Percentiles rank a stretch among this genome's conserved stretches.
These are phyloP conservation scores for Venturia canescens DNA, from an alignment of 1,140 invertebrate genomes.

Conservation along the genomic window DNA sequence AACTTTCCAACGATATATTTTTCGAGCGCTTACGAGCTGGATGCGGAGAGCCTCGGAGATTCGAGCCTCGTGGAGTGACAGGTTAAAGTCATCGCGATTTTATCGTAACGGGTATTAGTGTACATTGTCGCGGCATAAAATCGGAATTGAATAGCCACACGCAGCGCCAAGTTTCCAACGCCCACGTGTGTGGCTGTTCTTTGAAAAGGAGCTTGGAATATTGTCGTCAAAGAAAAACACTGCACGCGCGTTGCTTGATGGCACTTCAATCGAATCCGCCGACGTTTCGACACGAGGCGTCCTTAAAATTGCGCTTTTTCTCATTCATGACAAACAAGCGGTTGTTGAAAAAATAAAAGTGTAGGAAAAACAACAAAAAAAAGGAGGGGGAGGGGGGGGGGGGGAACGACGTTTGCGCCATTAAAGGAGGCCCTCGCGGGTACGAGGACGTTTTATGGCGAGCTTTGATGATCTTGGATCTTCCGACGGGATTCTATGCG, in stretches of 20 bases:
- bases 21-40: too few species aligned
- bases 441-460: constrained; percentile 21
- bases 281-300: neutral
- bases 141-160: too few species aligned
- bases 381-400: too few species aligned
- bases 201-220: neutral
- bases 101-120: too few species aligned
- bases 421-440: constrained; percentile 15
- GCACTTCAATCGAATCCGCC: constrained; percentile 2
- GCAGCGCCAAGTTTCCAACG: neutral
- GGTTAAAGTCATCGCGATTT: too few species aligned
- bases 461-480: constrained; percentile 36
- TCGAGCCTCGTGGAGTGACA: too few species aligned
- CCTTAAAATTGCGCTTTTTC: neutral
- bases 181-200: neutral
- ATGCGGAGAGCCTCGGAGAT: too few species aligned
- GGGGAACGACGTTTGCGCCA: constrained; percentile 15
- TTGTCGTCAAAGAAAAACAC: constrained; percentile 5
- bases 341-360: constrained; percentile 4
- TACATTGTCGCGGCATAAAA: too few species aligned
- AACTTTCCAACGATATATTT: too few species aligned
- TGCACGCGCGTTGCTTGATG: neutral
- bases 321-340: neutral
- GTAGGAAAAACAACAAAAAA: too few species aligned
- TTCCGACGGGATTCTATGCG: neutral